Conservation (phyloP, 2,797 vertebrate genomes). For the Lutjanus campechanus region DNA sequence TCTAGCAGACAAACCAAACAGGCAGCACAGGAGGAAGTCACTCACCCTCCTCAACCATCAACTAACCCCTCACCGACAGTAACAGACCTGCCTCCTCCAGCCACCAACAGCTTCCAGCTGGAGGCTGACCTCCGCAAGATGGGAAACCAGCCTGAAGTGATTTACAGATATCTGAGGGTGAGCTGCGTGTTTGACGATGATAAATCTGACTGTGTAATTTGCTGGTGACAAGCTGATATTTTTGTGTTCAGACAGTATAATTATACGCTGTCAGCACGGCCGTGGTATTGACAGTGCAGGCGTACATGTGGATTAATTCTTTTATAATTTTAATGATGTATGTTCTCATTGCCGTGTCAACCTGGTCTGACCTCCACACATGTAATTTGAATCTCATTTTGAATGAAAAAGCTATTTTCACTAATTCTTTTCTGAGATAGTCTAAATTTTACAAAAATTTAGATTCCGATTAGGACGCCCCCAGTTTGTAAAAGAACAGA, state of each 20-base stretch:
- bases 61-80: not conserved
- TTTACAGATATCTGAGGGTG: conserved; percentile 94
- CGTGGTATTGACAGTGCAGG: not conserved
- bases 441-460: too few species aligned
- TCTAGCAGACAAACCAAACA: conserved; percentile 5
- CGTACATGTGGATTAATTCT: not conserved
- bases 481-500: too few species aligned
- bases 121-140: conserved; percentile 94
- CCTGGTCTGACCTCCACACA: not conserved
- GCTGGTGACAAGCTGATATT: not conserved
- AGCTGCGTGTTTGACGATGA: conserved; percentile 8
- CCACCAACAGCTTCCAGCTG: conserved; percentile 93
- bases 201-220: not conserved
- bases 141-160: conserved; percentile 84
- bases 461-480: too few species aligned
- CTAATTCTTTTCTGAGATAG: too few species aligned
- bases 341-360: not conserved
- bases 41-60: not conserved
- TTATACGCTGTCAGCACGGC: not conserved
- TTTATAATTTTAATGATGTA: not conserved
- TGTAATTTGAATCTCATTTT: not conserved
- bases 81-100: conserved; percentile 82
- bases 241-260: conserved; percentile 9
- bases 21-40: not conserved
- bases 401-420: not conserved